Percentiles rank a stretch among this genome's conserved stretches.
These are phyloP conservation scores for Xestia rhomboidea DNA, from an alignment of 2,888 invertebrate species.

Conservation along the genomic window DNA sequence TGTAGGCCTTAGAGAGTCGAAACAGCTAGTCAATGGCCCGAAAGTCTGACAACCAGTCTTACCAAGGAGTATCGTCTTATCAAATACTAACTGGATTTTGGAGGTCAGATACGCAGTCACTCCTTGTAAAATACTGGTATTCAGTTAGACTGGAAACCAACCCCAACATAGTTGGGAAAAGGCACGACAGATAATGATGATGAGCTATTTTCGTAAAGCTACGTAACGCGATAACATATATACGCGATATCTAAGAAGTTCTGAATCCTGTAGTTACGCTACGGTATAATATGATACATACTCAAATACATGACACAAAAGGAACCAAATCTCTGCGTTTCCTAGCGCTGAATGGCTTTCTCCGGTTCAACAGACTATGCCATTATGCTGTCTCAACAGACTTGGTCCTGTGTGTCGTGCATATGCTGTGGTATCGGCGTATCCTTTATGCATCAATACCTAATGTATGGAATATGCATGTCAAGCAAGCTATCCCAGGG, in stretches of 20 bases:
- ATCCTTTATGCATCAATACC: background rate
- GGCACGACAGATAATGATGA: too few relatives aligned
- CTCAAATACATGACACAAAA: background rate
- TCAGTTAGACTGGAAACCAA: too few relatives aligned
- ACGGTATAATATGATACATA: background rate
- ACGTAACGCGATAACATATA: background rate
- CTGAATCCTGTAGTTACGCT: too few relatives aligned
- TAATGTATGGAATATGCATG: conserved; percentile 13
- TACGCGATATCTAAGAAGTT: too few relatives aligned
- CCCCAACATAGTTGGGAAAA: too few relatives aligned
- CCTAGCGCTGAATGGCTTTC: conserved; percentile 3
- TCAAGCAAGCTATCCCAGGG: background rate
- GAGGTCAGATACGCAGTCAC: too few relatives aligned
- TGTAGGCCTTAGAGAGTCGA: too few relatives aligned
- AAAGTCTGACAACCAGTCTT: too few relatives aligned
- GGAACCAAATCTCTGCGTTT: background rate
- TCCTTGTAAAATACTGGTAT: too few relatives aligned
- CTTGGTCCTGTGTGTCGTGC: background rate
- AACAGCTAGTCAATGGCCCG: too few relatives aligned
- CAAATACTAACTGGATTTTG: too few relatives aligned
- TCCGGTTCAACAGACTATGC: conserved; percentile 4
- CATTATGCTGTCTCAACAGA: conserved; percentile 8
- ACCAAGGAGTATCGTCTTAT: too few relatives aligned
- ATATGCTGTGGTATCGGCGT: background rate
- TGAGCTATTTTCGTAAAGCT: background rate